Conservation (phyloP, 2,797 vertebrate genomes). For the Acestrorhynchus altus region DNA sequence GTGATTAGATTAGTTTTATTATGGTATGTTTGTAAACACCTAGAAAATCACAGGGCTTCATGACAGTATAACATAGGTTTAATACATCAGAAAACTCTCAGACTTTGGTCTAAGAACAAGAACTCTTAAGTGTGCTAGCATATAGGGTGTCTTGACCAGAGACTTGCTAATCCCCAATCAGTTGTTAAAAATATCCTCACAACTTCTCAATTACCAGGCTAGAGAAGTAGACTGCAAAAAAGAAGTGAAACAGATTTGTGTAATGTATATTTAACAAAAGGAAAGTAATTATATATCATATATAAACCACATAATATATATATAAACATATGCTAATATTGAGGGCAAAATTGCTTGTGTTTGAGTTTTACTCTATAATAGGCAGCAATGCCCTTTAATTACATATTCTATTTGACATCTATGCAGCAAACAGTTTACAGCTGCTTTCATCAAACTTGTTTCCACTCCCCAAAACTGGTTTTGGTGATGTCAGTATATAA, state of each 20-base stretch:
- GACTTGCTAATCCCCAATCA: constrained; percentile 33
- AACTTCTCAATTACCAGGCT: constrained; percentile 37
- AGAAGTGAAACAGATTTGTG: not conserved
- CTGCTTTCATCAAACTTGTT: too few relatives aligned
- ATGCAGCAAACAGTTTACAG: not conserved
- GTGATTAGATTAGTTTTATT: not conserved
- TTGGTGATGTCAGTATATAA: not conserved
- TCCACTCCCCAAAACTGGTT: too few relatives aligned
- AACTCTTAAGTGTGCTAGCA: not conserved
- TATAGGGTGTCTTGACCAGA: constrained; percentile 26
- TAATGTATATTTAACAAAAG: not conserved
- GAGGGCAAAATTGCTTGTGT: too few relatives aligned
- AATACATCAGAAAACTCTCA: not conserved
- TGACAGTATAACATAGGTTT: not conserved
- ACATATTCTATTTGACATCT: not conserved
- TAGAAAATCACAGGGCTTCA: not conserved
- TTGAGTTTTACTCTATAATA: not conserved
- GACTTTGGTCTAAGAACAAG: not conserved
- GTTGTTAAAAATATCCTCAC: constrained; percentile 40
- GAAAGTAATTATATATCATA: too few relatives aligned
- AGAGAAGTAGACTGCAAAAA: constrained; percentile 25
- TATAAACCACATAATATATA: too few relatives aligned
- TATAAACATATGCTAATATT: too few relatives aligned
- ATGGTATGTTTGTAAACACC: not conserved
- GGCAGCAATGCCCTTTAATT: not conserved